Conservation (phyloP, 2,888 invertebrate species). For the Euzetes globulus region DNA sequence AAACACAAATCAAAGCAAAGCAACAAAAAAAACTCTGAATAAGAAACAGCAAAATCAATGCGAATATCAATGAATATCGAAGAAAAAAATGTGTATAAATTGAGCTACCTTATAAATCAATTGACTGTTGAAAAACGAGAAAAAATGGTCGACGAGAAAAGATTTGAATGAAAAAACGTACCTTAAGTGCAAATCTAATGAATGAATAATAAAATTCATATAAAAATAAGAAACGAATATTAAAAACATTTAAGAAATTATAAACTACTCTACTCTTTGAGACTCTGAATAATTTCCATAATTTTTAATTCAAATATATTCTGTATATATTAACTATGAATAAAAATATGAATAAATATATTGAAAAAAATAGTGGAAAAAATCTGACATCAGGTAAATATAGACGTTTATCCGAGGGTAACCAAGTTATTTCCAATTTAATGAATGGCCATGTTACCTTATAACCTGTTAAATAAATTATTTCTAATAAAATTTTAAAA, state of each 20-base stretch:
- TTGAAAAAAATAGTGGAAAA: background rate
- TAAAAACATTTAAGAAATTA: background rate
- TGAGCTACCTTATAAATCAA: too few species aligned
- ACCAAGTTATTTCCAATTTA: too few species aligned
- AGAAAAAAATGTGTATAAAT: too few species aligned
- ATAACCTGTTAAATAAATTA: too few species aligned
- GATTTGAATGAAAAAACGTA: background rate
- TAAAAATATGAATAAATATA: background rate
- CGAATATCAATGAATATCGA: too few species aligned
- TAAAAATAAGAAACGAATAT: background rate
- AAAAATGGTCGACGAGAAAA: too few species aligned
- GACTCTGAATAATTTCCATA: background rate
- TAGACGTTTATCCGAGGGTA: background rate
- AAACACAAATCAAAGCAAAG: too few species aligned
- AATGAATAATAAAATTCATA: background rate
- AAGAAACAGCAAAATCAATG: too few species aligned
- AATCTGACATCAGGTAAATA: constrained; percentile 1
- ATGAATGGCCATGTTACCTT: too few species aligned
- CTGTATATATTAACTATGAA: background rate
- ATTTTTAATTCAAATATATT: background rate
- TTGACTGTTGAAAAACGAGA: too few species aligned
- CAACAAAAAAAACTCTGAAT: too few species aligned
- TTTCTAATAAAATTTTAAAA: too few species aligned
- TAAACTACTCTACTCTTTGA: background rate
- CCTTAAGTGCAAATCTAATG: background rate